Conservation (phyloP, 2,797 vertebrate genomes). For the Halcyon leucocephala region DNA sequence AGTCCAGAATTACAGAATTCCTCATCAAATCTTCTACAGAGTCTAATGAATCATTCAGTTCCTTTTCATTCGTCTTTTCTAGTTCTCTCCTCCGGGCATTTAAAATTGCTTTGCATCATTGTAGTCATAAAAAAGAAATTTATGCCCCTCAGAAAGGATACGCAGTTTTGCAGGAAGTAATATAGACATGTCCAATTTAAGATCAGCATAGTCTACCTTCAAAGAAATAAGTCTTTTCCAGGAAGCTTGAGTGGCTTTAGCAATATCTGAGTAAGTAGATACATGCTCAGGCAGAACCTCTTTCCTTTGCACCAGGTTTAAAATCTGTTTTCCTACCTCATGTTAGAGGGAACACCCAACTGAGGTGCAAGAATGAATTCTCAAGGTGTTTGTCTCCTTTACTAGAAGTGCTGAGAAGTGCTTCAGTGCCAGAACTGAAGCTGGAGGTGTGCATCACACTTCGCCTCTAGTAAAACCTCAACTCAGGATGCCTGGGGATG, state of each 20-base stretch:
- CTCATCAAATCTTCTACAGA: constrained; percentile 52
- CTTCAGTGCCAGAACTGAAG: background rate
- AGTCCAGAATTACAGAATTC: constrained; percentile 66
- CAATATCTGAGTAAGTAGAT: background rate
- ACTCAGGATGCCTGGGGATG: background rate
- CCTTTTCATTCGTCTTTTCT: constrained; percentile 62
- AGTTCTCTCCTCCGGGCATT: constrained; percentile 67
- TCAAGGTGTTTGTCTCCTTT: background rate
- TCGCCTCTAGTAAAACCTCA: background rate
- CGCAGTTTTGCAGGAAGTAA: constrained; percentile 68
- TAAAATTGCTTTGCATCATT: constrained; percentile 70
- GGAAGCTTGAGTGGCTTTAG: constrained; percentile 20
- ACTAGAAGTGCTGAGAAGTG: background rate
- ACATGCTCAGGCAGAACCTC: background rate
- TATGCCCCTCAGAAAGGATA: constrained; percentile 65
- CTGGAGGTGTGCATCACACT: background rate
- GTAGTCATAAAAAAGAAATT: constrained; percentile 68
- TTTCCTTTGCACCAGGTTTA: background rate
- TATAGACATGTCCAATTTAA: constrained; percentile 70
- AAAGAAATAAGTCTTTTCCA: constrained; percentile 60
- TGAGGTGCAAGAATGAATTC: background rate
- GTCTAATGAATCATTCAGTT: constrained; percentile 72
- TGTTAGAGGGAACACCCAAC: background rate
- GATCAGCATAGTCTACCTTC: constrained; percentile 62
- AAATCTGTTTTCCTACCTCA: background rate